Base-by-base conservation (phyloP, 2,888 invertebrate species). In the Tyria jacobaeae region DNA sequence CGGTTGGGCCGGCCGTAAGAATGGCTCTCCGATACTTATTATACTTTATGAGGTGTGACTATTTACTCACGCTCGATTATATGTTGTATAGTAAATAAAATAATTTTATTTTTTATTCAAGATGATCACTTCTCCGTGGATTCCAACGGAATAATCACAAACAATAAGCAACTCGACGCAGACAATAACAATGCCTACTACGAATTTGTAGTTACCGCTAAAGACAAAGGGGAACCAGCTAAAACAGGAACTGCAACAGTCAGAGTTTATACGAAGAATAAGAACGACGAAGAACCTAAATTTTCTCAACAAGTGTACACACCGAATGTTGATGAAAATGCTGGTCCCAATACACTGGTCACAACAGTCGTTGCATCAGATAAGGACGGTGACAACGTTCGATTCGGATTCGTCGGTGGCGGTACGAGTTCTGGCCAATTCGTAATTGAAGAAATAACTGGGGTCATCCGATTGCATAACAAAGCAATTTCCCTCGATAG, bases 341-440 rank as follows among this genome's bases (percentile, higher is more conserved):
- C 98, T 12, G 98, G 98, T 0, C 98, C 98, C 0, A 98, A 98
- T 82, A 99, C 99, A 6, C 94, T 99, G 51, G 99, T 99, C 0
- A 99, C 99, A 9, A 99, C 99, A 0, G 98, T 99, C 0, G 99
- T 99, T 2, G 99, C 99, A 1, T 98, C 98, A 7, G 99, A 99
- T 87, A 99, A 99, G 90, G 99, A 99, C 88, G 99, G 99, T 12
- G 99, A 99, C 87, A 98, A 98, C 89, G 98, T 99, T 6, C 95
- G 98, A 59, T 99, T 98, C 83, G 97, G 97, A 53, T 97, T 97
- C 90, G 98, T 98, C 52, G 98, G 98, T 14, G 98, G 98, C 34
- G 97, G 97, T 64, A 98, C 97, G 0, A 96, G 96, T 57, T 98
- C 98, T 0, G 98, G 98, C 0, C 98, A 98, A 86, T 99, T 98